Conservation (phyloP, 2,888 invertebrate genomes). For the Rotaria magnacalcarata region DNA sequence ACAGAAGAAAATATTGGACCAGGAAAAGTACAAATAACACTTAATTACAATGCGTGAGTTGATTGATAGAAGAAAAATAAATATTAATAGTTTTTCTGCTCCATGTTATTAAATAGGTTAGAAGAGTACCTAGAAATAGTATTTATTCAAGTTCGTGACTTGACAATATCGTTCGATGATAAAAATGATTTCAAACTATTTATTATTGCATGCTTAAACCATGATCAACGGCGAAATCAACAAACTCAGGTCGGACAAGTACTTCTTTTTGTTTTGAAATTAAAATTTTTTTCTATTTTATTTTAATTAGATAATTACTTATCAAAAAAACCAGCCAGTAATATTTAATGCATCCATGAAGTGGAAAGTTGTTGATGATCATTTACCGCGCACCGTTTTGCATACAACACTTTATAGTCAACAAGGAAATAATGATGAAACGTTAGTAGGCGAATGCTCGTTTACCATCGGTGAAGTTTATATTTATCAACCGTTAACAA, state of each 20-base stretch:
- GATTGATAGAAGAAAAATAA: background rate
- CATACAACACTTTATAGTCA: background rate
- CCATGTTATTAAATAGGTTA: background rate
- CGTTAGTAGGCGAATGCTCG: background rate
- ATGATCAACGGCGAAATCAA: background rate
- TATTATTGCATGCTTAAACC: background rate
- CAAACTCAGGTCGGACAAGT: background rate
- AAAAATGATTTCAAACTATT: background rate
- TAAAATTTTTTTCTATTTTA: background rate
- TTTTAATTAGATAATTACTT: background rate
- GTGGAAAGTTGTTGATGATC: constrained; percentile 11
- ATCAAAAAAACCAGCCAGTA: background rate
- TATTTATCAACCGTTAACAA: constrained; percentile 37
- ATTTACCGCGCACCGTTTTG: background rate
- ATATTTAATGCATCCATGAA: background rate
- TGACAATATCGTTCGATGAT: background rate
- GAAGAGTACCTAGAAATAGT: constrained; percentile 1
- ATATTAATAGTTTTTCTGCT: background rate
- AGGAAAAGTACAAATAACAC: constrained; percentile 24
- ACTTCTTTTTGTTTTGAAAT: background rate
- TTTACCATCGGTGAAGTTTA: constrained; percentile 9
- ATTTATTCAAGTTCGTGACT: background rate
- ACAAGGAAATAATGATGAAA: background rate
- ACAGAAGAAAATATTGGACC: background rate
- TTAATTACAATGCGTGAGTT: constrained; percentile 29